Base-by-base conservation (phyloP, 2,888 invertebrate genomes). In the Drosophila merina region DNA sequence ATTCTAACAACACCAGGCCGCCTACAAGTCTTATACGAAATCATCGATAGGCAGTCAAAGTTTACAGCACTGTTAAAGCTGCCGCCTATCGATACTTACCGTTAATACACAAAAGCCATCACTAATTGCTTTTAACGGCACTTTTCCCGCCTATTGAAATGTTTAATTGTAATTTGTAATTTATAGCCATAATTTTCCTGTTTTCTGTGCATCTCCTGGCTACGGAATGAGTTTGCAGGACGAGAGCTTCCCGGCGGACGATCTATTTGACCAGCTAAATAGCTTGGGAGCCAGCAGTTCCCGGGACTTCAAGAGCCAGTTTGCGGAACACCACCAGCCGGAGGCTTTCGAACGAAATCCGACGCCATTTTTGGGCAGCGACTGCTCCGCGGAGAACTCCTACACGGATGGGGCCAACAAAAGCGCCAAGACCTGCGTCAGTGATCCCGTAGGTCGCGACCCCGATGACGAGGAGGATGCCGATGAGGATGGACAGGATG, bases 161-260 rank as follows among this genome's bases (percentile, higher is more conserved):
- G 25, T 26, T 4, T 28, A 5, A 33, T 44, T 31, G 40, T 4
- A 40, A 26, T 31, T 44, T 31, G 26, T 12, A 1, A 33, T 40
- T 31, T 31, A n/a, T 38, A 6, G 26, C n/a, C 4, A n/a, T 36
- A 8, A 50, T 9, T 31, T 48, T 5, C 28, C 14, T 40, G 28
- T 49, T 52, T 25, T 28, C 31, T 55, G 10, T 49, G n/a, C n/a
- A 36, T n/a, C n/a, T 6, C 36, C 12, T 36, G n/a, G 12, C 36
- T n/a, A n/a, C 12, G 52, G 26, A 20, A 91, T 91, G 91, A 90
- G 88, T 60, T 59, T 90, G 38, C 82, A 89, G 51, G 90, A 91
- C 71, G 90, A 91, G 73, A 91, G 90, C 60, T 91, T 91, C 66
- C 91, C 90, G 3, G 56, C 76, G 0, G 90, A 89, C 48, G 88